phyloP scores from a whole-genome alignment of 2,113 vertebrate genomes.

The Prunella himalayana region DNA sequence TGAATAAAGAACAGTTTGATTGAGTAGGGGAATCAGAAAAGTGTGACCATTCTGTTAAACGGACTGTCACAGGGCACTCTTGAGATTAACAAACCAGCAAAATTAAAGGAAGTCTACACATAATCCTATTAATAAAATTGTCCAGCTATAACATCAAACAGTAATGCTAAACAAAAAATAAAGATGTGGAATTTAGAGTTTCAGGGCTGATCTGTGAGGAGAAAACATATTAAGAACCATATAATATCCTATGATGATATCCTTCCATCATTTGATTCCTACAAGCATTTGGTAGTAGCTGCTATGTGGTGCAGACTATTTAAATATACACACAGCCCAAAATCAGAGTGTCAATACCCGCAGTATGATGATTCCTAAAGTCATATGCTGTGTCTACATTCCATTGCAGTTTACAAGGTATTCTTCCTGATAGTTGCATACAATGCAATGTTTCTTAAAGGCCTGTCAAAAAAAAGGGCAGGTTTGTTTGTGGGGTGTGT shows the following conservation, averaged over 20 bases:
- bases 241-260: not conserved
- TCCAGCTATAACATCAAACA: not conserved
- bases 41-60: not conserved
- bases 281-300: not conserved
- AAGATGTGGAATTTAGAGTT: not conserved
- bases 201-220: not conserved
- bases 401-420: not conserved
- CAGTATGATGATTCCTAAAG: not conserved
- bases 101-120: not conserved
- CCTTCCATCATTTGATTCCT: not conserved
- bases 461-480: not conserved
- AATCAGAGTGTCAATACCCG: not conserved
- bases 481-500: fast-evolving
- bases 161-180: not conserved
- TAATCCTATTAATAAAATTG: not conserved
- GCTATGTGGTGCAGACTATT: not conserved
- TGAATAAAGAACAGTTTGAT: not conserved
- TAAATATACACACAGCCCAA: not conserved
- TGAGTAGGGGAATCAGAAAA: not conserved
- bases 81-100: not conserved
- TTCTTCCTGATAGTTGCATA: not conserved
- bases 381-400: not conserved
- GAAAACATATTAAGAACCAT: not conserved
- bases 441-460: not conserved
- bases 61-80: not conserved